A percentile compares a stretch with the other conserved stretches of the same genome.
Conservation (phyloP, 2,113 vertebrate species). For the Sylvietta virens region DNA sequence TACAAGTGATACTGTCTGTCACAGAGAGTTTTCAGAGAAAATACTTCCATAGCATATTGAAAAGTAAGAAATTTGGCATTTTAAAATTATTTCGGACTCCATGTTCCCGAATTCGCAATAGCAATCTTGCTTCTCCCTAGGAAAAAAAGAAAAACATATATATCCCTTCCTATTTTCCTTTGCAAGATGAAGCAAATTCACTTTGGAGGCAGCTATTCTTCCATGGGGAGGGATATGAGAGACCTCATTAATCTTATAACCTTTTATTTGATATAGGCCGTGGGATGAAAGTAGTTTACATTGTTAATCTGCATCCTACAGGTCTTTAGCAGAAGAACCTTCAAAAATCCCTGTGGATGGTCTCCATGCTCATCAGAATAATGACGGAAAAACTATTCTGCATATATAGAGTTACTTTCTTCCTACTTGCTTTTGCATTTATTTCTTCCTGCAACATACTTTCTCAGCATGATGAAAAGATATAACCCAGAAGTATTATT, state of each 20-base stretch:
- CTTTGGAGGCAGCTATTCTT: not conserved
- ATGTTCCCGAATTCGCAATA: not conserved
- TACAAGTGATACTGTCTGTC: not conserved
- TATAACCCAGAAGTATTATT: not conserved
- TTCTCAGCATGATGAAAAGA: not conserved
- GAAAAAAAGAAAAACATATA: not conserved
- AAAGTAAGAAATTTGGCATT: not conserved
- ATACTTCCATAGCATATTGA: not conserved
- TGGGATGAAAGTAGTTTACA: not conserved
- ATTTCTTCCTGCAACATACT: not conserved
- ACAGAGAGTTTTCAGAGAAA: not conserved
- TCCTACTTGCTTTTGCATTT: not conserved
- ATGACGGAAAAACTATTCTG: not conserved
- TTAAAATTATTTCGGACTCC: not conserved
- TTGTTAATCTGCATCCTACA: rapidly evolving
- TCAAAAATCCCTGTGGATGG: not conserved
- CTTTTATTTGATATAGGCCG: not conserved
- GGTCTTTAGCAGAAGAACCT: not conserved
- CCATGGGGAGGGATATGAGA: not conserved
- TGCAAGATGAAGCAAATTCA: not conserved
- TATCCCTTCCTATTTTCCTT: not conserved
- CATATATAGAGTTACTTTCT: not conserved
- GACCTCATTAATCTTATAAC: not conserved
- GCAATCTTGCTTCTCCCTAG: not conserved
- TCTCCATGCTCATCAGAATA: not conserved